Evolutionary conservation across 2,113 vertebrate genomes (phyloP).

Genomic region (Poeciliopsis retropinna): DNA sequence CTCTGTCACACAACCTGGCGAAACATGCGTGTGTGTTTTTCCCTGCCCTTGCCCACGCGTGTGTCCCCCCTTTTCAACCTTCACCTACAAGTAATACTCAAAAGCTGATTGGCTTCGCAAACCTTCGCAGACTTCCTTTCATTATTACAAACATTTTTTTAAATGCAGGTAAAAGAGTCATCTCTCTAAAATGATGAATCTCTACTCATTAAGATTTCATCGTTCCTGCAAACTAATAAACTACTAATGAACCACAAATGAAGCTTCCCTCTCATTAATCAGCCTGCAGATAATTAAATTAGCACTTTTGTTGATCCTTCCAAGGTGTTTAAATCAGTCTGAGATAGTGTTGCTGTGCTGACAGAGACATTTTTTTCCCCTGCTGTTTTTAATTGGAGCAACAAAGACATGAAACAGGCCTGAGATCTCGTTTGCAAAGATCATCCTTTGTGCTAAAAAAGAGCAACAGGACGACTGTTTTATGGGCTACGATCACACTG

Average conservation of each 20-base stretch:
- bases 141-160: too few species aligned
- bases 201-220: background rate
- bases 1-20: slow-evolving; percentile 14
- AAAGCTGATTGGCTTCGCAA: background rate
- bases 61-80: background rate
- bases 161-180: background rate
- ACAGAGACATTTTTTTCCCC: background rate
- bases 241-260: background rate
- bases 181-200: background rate
- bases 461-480: too few species aligned
- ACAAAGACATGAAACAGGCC: background rate
- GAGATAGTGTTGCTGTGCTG: background rate
- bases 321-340: background rate
- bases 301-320: background rate
- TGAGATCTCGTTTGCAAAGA: background rate
- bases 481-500: too few species aligned
- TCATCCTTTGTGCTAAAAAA: too few species aligned
- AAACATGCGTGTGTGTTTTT: slow-evolving; percentile 21
- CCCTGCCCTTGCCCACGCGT: slow-evolving; percentile 25
- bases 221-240: background rate
- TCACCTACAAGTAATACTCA: background rate
- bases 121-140: background rate
- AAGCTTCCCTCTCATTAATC: background rate
- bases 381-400: background rate
- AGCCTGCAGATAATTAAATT: background rate